Percentiles rank a stretch among this genome's conserved stretches.
These are phyloP conservation scores for Neostethus bicornis DNA, from an alignment of 2,797 vertebrate genomes.

Conservation along the genomic window DNA sequence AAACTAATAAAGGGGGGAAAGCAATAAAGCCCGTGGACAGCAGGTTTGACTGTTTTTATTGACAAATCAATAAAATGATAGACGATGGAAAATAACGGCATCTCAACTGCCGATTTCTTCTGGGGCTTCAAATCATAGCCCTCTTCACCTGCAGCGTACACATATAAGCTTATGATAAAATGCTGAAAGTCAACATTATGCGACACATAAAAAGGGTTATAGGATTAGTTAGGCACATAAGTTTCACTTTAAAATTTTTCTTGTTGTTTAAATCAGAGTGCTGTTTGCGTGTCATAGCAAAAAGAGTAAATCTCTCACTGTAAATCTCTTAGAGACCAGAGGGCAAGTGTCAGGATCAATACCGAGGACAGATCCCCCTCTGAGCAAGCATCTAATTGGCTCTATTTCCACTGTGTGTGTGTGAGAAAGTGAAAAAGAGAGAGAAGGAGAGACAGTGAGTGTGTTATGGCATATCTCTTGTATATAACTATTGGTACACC, in stretches of 20 bases:
- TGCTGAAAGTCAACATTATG: constrained; percentile 32
- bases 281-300: constrained; percentile 60
- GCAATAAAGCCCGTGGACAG: constrained; percentile 79
- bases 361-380: constrained; percentile 69
- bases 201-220: constrained; percentile 43
- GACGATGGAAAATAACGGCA: constrained; percentile 78
- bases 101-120: constrained; percentile 71
- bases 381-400: constrained; percentile 70
- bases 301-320: constrained; percentile 70
- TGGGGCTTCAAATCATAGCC: constrained; percentile 62
- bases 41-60: constrained; percentile 81
- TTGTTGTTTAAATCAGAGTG: constrained; percentile 27
- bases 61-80: constrained; percentile 83
- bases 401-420: constrained; percentile 50
- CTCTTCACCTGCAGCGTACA: constrained; percentile 1
- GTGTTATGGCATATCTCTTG: constrained; percentile 26
- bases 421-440: constrained; percentile 9
- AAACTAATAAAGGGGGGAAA: constrained; percentile 80
- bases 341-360: constrained; percentile 78
- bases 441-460: too few relatives aligned
- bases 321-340: constrained; percentile 74
- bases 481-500: constrained; percentile 46
- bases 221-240: constrained; percentile 15
- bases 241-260: constrained; percentile 45
- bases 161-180: neutral